These are phyloP conservation scores for Pollimyrus isidori DNA, from an alignment of 2,113 vertebrate species.

Conservation along the genomic window DNA sequence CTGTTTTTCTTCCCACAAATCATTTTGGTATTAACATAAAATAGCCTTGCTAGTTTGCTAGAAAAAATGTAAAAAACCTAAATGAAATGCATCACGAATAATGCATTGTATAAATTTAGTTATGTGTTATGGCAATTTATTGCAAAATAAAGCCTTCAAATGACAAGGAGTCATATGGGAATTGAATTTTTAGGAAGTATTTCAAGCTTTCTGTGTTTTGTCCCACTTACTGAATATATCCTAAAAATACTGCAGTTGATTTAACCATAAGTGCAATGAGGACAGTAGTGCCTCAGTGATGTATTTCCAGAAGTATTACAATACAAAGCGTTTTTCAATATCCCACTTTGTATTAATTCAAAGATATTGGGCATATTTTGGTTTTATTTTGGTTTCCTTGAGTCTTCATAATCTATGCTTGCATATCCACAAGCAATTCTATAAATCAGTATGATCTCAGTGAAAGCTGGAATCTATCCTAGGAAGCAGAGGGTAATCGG, in stretches of 20 bases:
- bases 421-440: background rate
- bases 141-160: background rate
- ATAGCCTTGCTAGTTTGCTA: background rate
- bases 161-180: background rate
- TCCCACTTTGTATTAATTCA: background rate
- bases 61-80: background rate
- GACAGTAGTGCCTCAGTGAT: background rate
- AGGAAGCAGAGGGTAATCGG: background rate
- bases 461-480: background rate
- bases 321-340: background rate
- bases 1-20: background rate
- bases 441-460: background rate
- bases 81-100: background rate
- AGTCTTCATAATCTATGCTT: background rate
- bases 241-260: background rate
- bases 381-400: background rate
- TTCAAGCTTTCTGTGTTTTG: background rate
- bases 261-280: background rate
- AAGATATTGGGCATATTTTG: background rate
- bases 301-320: background rate
- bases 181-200: background rate
- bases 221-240: background rate
- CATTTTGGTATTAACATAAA: background rate
- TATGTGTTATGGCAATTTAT: background rate
- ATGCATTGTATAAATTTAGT: background rate